These are phyloP conservation scores for Aphrophora alni DNA, from an alignment of 2,888 invertebrate species.

Conservation along the genomic window DNA sequence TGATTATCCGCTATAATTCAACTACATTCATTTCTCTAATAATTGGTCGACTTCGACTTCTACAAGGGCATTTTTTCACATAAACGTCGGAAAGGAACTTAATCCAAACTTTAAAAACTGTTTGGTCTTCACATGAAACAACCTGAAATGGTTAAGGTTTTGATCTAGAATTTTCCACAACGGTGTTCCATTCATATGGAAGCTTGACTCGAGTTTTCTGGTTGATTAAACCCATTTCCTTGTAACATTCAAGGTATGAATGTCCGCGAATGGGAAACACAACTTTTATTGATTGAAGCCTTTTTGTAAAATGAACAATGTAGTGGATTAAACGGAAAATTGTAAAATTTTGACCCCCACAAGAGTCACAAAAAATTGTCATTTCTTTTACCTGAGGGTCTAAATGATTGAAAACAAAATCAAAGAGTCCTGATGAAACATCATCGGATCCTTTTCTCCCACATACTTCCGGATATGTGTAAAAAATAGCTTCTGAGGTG, in stretches of 20 bases:
- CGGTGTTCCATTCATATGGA: slow-evolving; percentile 47
- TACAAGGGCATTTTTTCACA: slow-evolving; percentile 43
- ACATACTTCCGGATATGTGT: slow-evolving; percentile 37
- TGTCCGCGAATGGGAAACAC: slow-evolving; percentile 39
- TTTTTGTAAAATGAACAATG: slow-evolving; percentile 31
- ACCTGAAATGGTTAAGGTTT: slow-evolving; percentile 47
- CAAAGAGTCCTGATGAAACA: slow-evolving; percentile 36
- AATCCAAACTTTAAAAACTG: slow-evolving; percentile 31
- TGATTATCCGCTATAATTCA: no score
- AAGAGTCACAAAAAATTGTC: slow-evolving; percentile 45
- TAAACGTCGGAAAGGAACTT: slow-evolving; percentile 26
- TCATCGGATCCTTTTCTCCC: slow-evolving; percentile 41
- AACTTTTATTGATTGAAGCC: slow-evolving; percentile 34
- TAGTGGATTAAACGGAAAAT: slow-evolving; percentile 42
- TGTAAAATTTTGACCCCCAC: slow-evolving; percentile 42
- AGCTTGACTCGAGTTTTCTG: slow-evolving; percentile 45
- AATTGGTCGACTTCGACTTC: slow-evolving; percentile 40
- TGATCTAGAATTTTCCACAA: slow-evolving; percentile 40
- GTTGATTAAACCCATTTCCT: slow-evolving; percentile 48
- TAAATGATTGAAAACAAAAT: slow-evolving; percentile 40
- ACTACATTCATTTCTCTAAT: slow-evolving; percentile 37
- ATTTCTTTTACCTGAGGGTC: slow-evolving; percentile 33
- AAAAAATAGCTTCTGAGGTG: slow-evolving; percentile 33
- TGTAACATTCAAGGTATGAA: slow-evolving; percentile 50
- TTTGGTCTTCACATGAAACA: slow-evolving; percentile 36